Percentiles rank a stretch among this genome's conserved stretches.
Evolutionary conservation across 2,888 invertebrate genomes (phyloP).

Genomic region (Callinectes sapidus): DNA sequence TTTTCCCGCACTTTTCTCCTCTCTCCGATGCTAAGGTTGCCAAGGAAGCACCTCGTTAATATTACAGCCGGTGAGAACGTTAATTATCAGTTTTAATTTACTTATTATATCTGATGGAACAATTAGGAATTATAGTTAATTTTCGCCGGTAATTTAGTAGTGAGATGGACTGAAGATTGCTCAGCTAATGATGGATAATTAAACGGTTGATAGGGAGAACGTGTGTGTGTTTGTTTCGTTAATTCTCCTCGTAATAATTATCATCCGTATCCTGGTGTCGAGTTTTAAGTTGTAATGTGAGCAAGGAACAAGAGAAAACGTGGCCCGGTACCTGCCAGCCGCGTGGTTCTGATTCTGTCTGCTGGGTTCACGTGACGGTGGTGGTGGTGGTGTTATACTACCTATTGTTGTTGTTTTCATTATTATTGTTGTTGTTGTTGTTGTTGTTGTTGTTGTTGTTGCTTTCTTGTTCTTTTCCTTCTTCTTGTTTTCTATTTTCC

Average conservation of each 20-base stretch:
- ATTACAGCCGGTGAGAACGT: not conserved
- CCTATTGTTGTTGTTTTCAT: not conserved
- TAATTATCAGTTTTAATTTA: not conserved
- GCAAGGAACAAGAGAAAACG: not conserved
- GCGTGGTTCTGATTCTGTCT: not conserved
- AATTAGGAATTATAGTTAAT: conserved; percentile 5
- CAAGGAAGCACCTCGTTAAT: not conserved
- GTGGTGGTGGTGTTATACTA: not conserved
- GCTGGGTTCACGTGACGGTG: not conserved
- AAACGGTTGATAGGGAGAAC: not conserved
- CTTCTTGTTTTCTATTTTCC: too few relatives aligned
- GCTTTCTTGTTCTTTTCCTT: not conserved
- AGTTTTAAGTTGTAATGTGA: not conserved
- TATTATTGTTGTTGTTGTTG: not conserved
- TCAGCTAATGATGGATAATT: conserved; percentile 1
- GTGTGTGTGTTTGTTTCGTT: not conserved
- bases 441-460: not conserved
- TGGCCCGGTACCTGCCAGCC: too few relatives aligned
- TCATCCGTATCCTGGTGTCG: not conserved
- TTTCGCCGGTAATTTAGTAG: not conserved
- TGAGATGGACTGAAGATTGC: not conserved
- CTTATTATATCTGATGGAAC: conserved; percentile 10
- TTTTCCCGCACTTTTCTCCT: not conserved
- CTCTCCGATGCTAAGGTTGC: not conserved
- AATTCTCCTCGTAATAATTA: not conserved